Evolutionary conservation across 2,888 invertebrate species (phyloP), one percentile per base, ranked within the genome.

Genomic region (Rapana venosa): DNA sequence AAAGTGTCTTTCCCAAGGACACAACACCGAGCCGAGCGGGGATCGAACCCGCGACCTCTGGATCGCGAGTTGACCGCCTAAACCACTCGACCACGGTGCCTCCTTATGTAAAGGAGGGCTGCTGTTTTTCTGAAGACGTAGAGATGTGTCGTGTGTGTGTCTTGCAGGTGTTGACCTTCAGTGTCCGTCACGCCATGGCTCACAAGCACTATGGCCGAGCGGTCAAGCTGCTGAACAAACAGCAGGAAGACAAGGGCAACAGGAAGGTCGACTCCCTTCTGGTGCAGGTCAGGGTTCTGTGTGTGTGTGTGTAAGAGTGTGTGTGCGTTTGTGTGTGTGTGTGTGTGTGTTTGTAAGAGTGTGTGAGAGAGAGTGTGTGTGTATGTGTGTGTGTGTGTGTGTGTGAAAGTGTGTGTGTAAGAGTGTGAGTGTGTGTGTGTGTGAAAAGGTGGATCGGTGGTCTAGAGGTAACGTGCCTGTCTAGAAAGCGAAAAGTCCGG

Each of bases 141-240:
- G n/a, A n/a, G n/a, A n/a, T n/a, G n/a, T n/a, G n/a, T n/a, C n/a
- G n/a, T n/a, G n/a, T n/a, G n/a, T n/a, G n/a, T n/a, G n/a, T n/a
- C n/a, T n/a, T n/a, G 8, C 94, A 96, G 95, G 94, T 94, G 47
- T 91, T 93, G 32, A 92, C 93, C 61, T 98, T 99, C 95, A 97
- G 95, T 74, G 95, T 96, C 22, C 95, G 96, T 97, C 98, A 99
- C 95, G 98, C 98, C 84, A 97, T 97, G 94, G 97, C 97, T 0
- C 97, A 98, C 94, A 97, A 97, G 91, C 98, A 98, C 89, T 98
- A 97, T 96, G 99, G 98, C 0, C 97, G 98, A 91, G 97, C 98
- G 92, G 96, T 98, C 92, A 98, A 98, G 96, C 97, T 98, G 92
- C 96, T 98, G 36, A 95, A 96, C 91, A 98, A 98, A 96, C 97